A percentile compares a stretch with the other conserved stretches of the same genome.
Conservation (phyloP, 30 jellyfish, hydroid and myxozoan genomes). For the Phacellophora camtschatica region DNA sequence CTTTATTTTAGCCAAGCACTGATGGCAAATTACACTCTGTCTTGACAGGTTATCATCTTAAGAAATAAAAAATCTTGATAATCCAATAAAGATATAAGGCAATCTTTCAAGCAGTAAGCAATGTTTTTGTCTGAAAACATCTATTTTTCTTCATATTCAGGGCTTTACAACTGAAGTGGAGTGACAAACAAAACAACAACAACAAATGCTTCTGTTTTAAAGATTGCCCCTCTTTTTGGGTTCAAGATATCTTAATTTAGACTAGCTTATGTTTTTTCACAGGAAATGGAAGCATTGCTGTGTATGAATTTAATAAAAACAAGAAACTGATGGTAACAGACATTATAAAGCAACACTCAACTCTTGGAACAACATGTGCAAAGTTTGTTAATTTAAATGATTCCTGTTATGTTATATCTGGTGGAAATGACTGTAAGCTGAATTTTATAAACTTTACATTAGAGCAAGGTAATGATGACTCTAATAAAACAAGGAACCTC, state of each 20-base stretch:
- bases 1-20: too few species aligned
- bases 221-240: too few species aligned
- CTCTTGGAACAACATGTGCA: constrained; percentile 73
- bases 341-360: constrained; percentile 61
- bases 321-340: constrained; percentile 33
- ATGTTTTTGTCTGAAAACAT: too few species aligned
- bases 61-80: too few species aligned
- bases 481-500: background rate
- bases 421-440: constrained; percentile 86
- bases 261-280: background rate
- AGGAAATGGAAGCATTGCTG: constrained; percentile 82
- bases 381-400: background rate
- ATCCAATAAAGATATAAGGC: too few species aligned
- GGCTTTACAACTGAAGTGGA: background rate
- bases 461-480: background rate
- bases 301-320: constrained; percentile 49
- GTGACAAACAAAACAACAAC: too few species aligned
- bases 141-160: background rate
- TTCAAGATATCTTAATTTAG: too few species aligned
- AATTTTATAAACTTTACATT: constrained; percentile 35
- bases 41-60: too few species aligned
- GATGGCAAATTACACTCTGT: too few species aligned
- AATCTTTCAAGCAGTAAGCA: too few species aligned
- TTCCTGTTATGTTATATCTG: constrained; percentile 35
- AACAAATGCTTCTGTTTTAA: too few species aligned